phyloP scores from a whole-genome alignment of 2,888 invertebrate species.

The Cosmia pyralina region DNA sequence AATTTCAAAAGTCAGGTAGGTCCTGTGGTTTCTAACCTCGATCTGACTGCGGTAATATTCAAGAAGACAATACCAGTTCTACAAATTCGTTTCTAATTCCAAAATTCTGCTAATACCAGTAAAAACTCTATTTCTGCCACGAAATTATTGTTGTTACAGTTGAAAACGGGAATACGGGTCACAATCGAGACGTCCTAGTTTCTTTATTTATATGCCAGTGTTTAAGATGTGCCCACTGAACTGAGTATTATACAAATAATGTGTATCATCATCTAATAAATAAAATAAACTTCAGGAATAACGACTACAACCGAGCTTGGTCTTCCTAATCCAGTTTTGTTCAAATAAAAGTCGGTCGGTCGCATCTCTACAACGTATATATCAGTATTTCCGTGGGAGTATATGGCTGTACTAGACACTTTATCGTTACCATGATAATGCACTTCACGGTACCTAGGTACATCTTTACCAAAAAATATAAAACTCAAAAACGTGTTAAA shows the following conservation, averaged over 20 bases:
- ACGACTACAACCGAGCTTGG: slow-evolving; percentile 29
- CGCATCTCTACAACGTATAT: slow-evolving; percentile 15
- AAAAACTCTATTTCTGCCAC: slow-evolving; percentile 38
- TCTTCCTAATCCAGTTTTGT: slow-evolving; percentile 46
- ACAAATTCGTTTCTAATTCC: slow-evolving; percentile 22
- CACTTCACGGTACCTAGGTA: not conserved
- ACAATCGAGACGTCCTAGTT: slow-evolving; percentile 39
- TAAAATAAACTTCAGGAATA: slow-evolving; percentile 47
- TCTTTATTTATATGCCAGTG: slow-evolving; percentile 39
- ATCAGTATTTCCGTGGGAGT: slow-evolving; percentile 45
- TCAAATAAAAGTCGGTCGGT: slow-evolving; percentile 35
- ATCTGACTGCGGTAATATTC: not conserved
- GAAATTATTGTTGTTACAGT: slow-evolving; percentile 46
- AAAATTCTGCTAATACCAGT: slow-evolving; percentile 41
- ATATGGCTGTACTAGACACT: slow-evolving; percentile 21
- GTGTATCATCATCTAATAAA: slow-evolving; percentile 43
- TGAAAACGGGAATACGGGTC: slow-evolving; percentile 40
- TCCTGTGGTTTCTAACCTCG: not conserved
- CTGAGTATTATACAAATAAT: slow-evolving; percentile 43
- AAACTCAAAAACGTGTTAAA: slow-evolving; percentile 40
- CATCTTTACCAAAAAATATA: slow-evolving; percentile 31
- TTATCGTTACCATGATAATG: slow-evolving; percentile 47
- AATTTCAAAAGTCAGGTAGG: not conserved
- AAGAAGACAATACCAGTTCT: slow-evolving; percentile 13
- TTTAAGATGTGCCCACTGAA: slow-evolving; percentile 27